Evolutionary conservation across 2,888 invertebrate genomes (phyloP).

Genomic region (Cryptophagus acutangulus): DNA sequence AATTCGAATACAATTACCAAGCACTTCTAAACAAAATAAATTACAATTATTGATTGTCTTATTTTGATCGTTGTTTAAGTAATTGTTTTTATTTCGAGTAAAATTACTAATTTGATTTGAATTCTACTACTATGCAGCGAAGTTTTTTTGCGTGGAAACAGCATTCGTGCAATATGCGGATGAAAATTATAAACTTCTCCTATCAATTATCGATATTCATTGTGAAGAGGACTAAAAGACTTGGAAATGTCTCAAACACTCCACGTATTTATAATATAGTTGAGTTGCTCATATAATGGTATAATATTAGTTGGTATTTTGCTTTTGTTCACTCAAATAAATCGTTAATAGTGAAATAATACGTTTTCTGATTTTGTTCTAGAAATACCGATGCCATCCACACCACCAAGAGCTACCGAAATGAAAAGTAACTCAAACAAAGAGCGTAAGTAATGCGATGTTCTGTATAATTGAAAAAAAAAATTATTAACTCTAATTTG

Average conservation of each 20-base stretch:
- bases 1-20: too few species aligned
- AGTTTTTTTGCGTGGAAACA: too few species aligned
- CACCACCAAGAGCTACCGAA: conserved; percentile 76
- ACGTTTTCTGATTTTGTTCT: conserved; percentile 28
- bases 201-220: conserved; percentile 38
- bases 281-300: too few species aligned
- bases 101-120: too few species aligned
- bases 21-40: too few species aligned
- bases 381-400: conserved; percentile 87
- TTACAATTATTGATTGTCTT: too few species aligned
- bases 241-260: conserved; percentile 3
- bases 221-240: conserved; percentile 24
- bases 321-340: neutral
- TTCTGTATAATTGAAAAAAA: neutral
- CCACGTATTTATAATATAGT: conserved; percentile 1
- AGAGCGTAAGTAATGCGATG: conserved; percentile 58
- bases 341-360: too few species aligned
- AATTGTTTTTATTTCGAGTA: too few species aligned
- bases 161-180: too few species aligned
- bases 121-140: too few species aligned
- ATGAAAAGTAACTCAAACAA: conserved; percentile 71
- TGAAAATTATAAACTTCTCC: conserved; percentile 29
- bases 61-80: too few species aligned
- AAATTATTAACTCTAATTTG: neutral
- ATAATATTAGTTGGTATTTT: neutral